Conservation (phyloP, 2,113 vertebrate species). For the Nothocercus julius region DNA sequence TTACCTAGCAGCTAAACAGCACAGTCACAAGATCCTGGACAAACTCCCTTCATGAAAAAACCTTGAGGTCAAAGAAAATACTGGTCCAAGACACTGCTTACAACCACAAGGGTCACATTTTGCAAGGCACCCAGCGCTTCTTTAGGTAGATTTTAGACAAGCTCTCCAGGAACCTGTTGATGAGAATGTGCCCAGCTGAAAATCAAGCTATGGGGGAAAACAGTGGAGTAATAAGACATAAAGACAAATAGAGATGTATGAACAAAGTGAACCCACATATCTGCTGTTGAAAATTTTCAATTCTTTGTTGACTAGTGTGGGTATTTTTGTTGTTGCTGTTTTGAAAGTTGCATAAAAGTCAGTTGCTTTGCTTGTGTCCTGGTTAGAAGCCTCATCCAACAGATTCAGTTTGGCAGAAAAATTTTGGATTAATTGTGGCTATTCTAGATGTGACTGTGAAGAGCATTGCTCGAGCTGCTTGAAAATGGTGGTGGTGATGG, state of each 20-base stretch:
- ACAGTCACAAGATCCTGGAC: neutral
- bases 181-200: neutral
- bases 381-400: neutral
- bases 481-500: neutral
- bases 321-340: slow-evolving; percentile 5
- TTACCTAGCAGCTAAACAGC: neutral
- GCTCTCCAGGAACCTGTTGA: neutral
- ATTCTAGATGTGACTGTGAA: slow-evolving; percentile 50
- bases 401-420: neutral
- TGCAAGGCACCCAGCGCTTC: neutral
- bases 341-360: neutral
- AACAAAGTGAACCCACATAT: neutral
- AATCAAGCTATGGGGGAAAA: neutral
- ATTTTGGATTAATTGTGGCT: slow-evolving; percentile 12
- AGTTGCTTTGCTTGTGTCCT: neutral
- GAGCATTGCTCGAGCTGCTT: neutral
- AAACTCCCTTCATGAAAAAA: neutral
- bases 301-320: neutral
- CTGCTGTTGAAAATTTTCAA: neutral
- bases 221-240: neutral
- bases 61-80: neutral
- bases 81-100: neutral
- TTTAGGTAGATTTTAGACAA: neutral
- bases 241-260: neutral
- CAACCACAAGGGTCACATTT: rapidly evolving